A percentile compares a stretch with the other conserved stretches of the same genome.
Conservation (phyloP, 2,113 vertebrate genomes). For the Athene cunicularia region DNA sequence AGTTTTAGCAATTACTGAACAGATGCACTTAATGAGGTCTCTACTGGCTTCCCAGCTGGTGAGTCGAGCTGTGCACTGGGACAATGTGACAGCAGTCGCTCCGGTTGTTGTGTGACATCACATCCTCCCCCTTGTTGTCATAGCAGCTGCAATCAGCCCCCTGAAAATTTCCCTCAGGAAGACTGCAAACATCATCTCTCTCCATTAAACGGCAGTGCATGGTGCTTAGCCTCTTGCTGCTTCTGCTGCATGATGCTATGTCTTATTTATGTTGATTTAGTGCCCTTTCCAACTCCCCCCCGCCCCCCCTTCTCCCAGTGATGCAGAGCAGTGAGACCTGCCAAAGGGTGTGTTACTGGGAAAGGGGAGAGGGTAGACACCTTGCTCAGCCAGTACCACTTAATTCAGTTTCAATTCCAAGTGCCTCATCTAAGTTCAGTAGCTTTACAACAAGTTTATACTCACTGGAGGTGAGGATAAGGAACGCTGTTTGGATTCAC, state of each 20-base stretch:
- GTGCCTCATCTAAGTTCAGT: neutral
- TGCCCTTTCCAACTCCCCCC: neutral
- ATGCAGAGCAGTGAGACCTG: neutral
- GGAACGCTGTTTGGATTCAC: neutral
- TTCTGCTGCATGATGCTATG: neutral
- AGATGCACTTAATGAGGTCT: conserved; percentile 77
- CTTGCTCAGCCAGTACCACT: neutral
- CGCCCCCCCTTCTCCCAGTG: neutral
- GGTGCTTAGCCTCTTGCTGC: neutral
- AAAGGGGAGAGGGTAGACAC: neutral
- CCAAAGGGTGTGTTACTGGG: neutral
- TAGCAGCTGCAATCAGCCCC: conserved; percentile 72
- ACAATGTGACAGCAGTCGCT: conserved; percentile 27
- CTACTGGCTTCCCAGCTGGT: conserved; percentile 65
- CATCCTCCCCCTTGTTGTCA: conserved; percentile 74
- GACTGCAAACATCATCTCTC: neutral
- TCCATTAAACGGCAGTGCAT: neutral
- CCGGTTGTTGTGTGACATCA: conserved; percentile 67
- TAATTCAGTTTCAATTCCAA: neutral
- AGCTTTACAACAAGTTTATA: neutral
- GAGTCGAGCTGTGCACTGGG: neutral
- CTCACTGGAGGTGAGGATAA: neutral
- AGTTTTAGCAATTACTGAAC: conserved; percentile 73
- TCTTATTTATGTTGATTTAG: neutral
- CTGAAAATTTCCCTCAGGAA: conserved; percentile 37